A percentile compares a stretch with the other conserved stretches of the same genome.
Conservation (phyloP, 2,888 invertebrate genomes). For the Deroplatys truncata region DNA sequence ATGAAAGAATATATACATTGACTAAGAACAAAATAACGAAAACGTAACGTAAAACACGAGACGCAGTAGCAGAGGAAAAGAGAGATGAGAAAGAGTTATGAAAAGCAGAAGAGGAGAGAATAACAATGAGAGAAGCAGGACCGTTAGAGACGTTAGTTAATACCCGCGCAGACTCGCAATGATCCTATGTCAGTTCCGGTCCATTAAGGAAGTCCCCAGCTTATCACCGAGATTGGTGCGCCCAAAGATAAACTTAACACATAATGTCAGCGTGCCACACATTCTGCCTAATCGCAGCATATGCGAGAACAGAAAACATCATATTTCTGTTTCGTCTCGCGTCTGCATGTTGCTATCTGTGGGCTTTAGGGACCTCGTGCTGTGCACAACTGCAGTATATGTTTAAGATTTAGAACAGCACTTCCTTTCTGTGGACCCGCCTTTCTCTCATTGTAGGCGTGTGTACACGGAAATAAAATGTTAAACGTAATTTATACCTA, state of each 20-base stretch:
- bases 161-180: not conserved
- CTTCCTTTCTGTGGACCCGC: too few relatives aligned
- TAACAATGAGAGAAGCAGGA: not conserved
- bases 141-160: not conserved
- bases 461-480: not conserved
- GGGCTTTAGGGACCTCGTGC: too few relatives aligned
- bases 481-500: not conserved
- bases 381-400: not conserved
- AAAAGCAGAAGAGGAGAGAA: not conserved
- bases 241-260: not conserved
- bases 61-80: not conserved
- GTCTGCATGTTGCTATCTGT: not conserved
- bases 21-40: too few relatives aligned
- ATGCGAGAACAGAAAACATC: not conserved
- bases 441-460: not conserved
- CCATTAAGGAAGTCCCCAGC: not conserved
- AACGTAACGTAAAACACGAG: too few relatives aligned
- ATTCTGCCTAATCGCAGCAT: not conserved
- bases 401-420: not conserved
- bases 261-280: not conserved
- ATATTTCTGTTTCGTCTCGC: not conserved
- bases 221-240: not conserved
- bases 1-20: too few relatives aligned
- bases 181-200: not conserved
- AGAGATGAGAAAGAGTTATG: not conserved